Percentiles rank a stretch among this genome's conserved stretches.
Evolutionary conservation across 1,140 invertebrate genomes (phyloP).

Genomic region (Drosophila pruinosa): DNA sequence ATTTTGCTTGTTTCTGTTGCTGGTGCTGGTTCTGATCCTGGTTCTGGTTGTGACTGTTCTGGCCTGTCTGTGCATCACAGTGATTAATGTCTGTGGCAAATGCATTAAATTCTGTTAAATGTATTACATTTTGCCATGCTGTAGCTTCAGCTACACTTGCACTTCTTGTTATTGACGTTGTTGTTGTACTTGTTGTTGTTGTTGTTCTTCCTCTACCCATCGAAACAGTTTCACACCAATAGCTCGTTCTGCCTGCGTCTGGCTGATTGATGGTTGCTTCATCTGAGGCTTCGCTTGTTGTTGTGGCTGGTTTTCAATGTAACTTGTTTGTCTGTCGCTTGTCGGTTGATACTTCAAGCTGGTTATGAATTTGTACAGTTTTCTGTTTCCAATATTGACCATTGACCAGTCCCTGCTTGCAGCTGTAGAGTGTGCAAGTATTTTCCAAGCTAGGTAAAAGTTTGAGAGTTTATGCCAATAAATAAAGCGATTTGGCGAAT

Average conservation of each 20-base stretch:
- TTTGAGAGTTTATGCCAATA: conserved; percentile 3
- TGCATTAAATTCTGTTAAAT: conserved; percentile 82
- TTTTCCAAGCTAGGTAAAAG: not conserved
- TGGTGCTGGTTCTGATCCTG: conserved; percentile 15
- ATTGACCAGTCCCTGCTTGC: not conserved
- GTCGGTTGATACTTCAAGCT: conserved; percentile 14
- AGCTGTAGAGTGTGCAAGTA: not conserved
- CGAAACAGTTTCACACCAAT: conserved; percentile 66
- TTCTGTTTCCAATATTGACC: conserved; percentile 34
- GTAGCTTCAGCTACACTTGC: conserved; percentile 10
- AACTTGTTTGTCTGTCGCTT: conserved; percentile 53
- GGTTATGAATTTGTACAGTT: conserved; percentile 72
- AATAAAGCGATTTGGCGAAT: conserved; percentile 17
- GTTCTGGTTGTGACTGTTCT: conserved; percentile 37
- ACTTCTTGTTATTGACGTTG: conserved; percentile 13
- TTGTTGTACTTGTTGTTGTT: conserved; percentile 3
- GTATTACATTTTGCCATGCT: conserved; percentile 79
- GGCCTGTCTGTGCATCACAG: conserved; percentile 78
- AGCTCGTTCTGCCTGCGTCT: conserved; percentile 60
- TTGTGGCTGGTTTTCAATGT: conserved; percentile 46
- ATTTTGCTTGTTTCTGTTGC: not conserved
- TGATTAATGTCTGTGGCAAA: conserved; percentile 82
- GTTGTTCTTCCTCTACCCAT: not conserved
- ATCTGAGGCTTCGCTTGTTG: conserved; percentile 37
- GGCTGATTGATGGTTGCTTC: conserved; percentile 73